phyloP scores from a whole-genome alignment of 1,140 invertebrate genomes.

The Macrostomum lignano region DNA sequence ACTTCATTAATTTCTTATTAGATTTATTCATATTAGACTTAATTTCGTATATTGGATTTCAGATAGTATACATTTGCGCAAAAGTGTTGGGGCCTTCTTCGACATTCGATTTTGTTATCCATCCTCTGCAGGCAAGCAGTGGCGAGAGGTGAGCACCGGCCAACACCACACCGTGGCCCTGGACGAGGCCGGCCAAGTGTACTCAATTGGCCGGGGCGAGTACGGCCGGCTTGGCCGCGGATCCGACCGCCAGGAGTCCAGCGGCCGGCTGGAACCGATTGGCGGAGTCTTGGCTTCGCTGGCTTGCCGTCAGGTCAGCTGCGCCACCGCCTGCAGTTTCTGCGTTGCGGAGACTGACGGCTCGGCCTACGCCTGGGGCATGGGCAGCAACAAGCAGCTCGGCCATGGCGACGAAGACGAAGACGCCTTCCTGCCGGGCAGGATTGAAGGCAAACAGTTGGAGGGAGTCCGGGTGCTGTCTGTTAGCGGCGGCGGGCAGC shows the following conservation, averaged over 20 bases:
- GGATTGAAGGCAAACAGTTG: conserved; percentile 39
- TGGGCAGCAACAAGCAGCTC: conserved; percentile 54
- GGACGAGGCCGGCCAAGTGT: conserved; percentile 36
- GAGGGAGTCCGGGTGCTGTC: conserved; percentile 32
- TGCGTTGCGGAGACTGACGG: conserved; percentile 30
- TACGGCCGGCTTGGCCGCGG: conserved; percentile 63
- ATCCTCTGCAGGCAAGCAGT: too few relatives aligned
- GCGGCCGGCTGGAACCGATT: too few relatives aligned
- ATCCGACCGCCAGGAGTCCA: conserved; percentile 9
- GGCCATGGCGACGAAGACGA: conserved; percentile 45
- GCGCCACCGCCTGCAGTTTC: conserved; percentile 3
- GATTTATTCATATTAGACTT: too few relatives aligned
- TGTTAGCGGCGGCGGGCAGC: conserved; percentile 40
- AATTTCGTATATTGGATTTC: too few relatives aligned
- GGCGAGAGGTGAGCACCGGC: conserved; percentile 35
- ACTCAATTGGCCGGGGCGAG: conserved; percentile 49
- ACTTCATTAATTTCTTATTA: too few relatives aligned
- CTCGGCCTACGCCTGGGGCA: conserved; percentile 56
- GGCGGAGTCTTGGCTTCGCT: too few relatives aligned
- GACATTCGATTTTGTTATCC: too few relatives aligned
- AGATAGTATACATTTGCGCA: too few relatives aligned
- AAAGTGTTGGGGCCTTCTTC: too few relatives aligned
- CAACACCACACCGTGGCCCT: conserved; percentile 57
- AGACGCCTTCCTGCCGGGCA: conserved; percentile 39
- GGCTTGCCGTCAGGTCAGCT: too few relatives aligned